Evolutionary conservation across 2,797 vertebrate genomes (phyloP), one percentile per base, ranked within the genome.

Genomic region (Argentina silus): DNA sequence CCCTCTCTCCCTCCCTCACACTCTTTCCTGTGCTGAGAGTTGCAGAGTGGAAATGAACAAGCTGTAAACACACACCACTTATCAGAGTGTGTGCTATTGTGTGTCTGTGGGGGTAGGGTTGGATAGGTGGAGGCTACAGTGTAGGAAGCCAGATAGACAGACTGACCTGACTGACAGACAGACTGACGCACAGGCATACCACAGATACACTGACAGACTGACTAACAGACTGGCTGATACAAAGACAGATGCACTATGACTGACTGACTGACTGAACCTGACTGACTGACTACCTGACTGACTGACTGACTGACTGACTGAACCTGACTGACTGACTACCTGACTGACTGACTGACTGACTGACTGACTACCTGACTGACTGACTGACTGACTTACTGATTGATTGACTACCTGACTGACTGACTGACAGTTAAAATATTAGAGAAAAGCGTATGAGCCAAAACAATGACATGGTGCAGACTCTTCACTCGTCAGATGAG

Each of bases 21-120:
- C 87, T 87, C 91, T 82, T 92, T 90, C 87, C 89, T 90, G 90
- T 90, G 91, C 90, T 88, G 92, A 94, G 92, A 94, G 92, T 93
- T 93, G 87, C 89, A 94, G 92, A 94, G 94, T 94, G 93, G 94
- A 94, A 95, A 94, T 93, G 92, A 94, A 95, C 93, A 94, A 95
- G 93, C 93, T 93, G 93, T 94, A 94, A 94, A 94, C 93, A 95
- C 92, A 94, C 91, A 92, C 92, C 93, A 94, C 93, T 94, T 95
- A 95, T 93, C 89, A 45, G 84, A 75, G 86, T 86, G 82, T 88
- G 88, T 88, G 89, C 87, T 88, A 89, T 87, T 89, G 87, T 89
- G 90, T 91, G 82, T 90, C 88, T 90, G 73, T 66, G 56, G 47
- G 75, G 72, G 69, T 67, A 63, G 50, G 50, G 69, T 81, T 80